phyloP scores from a whole-genome alignment of 1,140 invertebrate genomes.

The Apis florea region DNA sequence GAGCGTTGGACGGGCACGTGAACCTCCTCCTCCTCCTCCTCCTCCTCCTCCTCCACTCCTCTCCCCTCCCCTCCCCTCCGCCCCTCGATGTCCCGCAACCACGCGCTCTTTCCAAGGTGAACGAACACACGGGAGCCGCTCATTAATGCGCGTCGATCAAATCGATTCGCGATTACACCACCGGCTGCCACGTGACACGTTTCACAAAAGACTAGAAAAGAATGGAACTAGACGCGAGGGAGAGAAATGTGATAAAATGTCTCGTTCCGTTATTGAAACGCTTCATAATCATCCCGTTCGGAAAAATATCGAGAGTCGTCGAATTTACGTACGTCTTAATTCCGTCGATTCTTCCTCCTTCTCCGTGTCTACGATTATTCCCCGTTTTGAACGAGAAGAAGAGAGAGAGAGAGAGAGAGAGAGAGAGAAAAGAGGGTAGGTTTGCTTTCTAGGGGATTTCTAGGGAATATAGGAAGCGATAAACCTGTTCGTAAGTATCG shows the following conservation, averaged over 20 bases:
- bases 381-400: neutral
- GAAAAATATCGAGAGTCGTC: neutral
- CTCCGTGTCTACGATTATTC: neutral
- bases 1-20: slow-evolving; percentile 35
- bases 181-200: slow-evolving; percentile 44
- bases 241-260: neutral
- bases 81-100: too few relatives aligned
- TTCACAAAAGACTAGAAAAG: slow-evolving; percentile 1
- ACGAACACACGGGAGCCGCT: slow-evolving; percentile 25
- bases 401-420: too few relatives aligned
- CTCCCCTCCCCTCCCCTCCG: too few relatives aligned
- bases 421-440: too few relatives aligned
- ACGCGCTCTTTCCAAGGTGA: neutral
- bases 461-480: too few relatives aligned
- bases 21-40: neutral
- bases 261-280: slow-evolving; percentile 1
- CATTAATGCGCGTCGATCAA: slow-evolving; percentile 56
- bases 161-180: slow-evolving; percentile 53
- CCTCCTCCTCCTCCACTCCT: too few relatives aligned
- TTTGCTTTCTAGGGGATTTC: too few relatives aligned
- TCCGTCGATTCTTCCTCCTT: neutral
- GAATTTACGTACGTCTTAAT: neutral
- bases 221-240: neutral
- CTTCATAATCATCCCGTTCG: neutral
- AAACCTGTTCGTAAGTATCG: too few relatives aligned